These are phyloP conservation scores for Pantherophis alleghaniensis DNA, from an alignment of 2,797 vertebrate species.

Conservation along the genomic window DNA sequence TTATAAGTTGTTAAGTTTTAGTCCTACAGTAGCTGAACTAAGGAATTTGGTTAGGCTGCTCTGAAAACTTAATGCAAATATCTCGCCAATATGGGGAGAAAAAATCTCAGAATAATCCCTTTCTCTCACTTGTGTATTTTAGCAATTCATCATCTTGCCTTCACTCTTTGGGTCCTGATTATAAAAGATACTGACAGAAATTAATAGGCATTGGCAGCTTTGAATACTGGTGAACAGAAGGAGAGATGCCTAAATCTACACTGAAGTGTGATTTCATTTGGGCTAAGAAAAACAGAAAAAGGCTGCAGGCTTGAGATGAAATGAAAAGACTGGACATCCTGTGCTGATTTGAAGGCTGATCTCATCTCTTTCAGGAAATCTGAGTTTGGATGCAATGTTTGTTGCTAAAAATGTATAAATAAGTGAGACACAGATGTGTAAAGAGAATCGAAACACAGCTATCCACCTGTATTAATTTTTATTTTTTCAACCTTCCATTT, in stretches of 20 bases:
- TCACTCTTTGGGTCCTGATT: constrained; percentile 45
- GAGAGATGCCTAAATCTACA: not conserved
- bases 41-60: constrained; percentile 52
- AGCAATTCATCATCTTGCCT: constrained; percentile 44
- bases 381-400: not conserved
- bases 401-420: not conserved
- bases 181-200: constrained; percentile 44
- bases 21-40: not conserved
- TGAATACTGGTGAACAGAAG: not conserved
- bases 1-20: not conserved
- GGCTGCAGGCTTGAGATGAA: not conserved
- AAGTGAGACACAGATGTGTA: not conserved
- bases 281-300: not conserved
- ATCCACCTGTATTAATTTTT: not conserved
- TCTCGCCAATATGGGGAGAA: constrained; percentile 58
- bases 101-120: constrained; percentile 65
- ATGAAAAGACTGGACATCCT: not conserved
- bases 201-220: constrained; percentile 30
- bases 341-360: not conserved
- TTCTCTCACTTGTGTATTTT: constrained; percentile 50
- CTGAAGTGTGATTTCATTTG: not conserved
- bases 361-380: not conserved
- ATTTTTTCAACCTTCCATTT: not conserved
- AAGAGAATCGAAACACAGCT: not conserved
- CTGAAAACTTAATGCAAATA: constrained; percentile 49